Conservation (phyloP, 2,888 invertebrate genomes). For the Cheilosia impressa region DNA sequence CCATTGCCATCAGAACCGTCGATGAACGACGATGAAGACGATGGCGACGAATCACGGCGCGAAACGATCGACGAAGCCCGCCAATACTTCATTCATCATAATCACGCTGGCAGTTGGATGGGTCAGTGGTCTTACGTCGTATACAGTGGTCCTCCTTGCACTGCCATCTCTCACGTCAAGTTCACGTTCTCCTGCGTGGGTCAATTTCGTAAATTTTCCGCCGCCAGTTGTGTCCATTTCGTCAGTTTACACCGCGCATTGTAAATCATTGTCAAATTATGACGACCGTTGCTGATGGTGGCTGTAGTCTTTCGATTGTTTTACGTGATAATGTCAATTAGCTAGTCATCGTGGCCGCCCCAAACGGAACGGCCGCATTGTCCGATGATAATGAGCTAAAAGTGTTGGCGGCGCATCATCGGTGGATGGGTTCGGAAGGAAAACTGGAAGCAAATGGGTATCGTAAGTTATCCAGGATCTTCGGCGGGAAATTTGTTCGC, state of each 20-base stretch:
- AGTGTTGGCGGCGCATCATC: background rate
- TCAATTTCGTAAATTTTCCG: constrained; percentile 68
- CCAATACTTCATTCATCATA: constrained; percentile 73
- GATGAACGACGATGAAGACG: constrained; percentile 2
- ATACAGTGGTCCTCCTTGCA: constrained; percentile 41
- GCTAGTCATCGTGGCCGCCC: constrained; percentile 67
- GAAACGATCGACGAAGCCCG: constrained; percentile 12
- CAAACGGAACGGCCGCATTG: constrained; percentile 3
- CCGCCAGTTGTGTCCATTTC: constrained; percentile 56
- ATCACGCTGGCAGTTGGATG: constrained; percentile 67
- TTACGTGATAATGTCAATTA: constrained; percentile 74
- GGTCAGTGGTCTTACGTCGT: constrained; percentile 33
- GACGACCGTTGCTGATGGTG: constrained; percentile 60
- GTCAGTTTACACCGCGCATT: constrained; percentile 70
- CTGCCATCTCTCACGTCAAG: constrained; percentile 66
- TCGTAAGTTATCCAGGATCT: constrained; percentile 56
- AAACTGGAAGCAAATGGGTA: constrained; percentile 58
- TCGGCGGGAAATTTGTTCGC: constrained; percentile 47
- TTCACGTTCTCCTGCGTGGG: constrained; percentile 71
- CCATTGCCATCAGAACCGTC: constrained; percentile 43
- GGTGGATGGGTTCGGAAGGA: constrained; percentile 3
- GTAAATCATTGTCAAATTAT: constrained; percentile 75
- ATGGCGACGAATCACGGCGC: constrained; percentile 27
- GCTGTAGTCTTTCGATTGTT: constrained; percentile 65
- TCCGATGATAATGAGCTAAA: constrained; percentile 32